Evolutionary conservation across 2,888 invertebrate species (phyloP).

Genomic region (Orchesella flavescens): DNA sequence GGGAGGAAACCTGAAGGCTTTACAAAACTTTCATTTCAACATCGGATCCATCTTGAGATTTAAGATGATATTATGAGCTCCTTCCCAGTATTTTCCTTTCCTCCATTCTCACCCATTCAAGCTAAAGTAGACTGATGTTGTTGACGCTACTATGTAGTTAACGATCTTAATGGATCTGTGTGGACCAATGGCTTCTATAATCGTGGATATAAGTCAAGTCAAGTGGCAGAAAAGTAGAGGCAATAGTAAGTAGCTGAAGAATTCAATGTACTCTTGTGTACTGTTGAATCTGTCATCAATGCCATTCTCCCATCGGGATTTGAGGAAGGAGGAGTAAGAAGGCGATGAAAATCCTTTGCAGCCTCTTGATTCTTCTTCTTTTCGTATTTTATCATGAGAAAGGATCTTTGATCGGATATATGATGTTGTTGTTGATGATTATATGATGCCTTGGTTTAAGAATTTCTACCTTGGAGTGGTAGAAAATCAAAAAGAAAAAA

Average conservation of each 20-base stretch:
- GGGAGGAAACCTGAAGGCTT: constrained; percentile 1
- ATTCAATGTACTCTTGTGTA: constrained; percentile 30
- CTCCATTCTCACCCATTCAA: constrained; percentile 40
- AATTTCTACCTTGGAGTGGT: constrained; percentile 11
- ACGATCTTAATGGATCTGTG: constrained; percentile 56
- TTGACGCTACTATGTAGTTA: constrained; percentile 42
- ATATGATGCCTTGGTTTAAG: constrained; percentile 20
- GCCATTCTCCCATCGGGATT: constrained; percentile 33
- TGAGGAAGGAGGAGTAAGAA: not conserved
- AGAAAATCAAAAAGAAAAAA: constrained; percentile 11
- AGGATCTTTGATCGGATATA: not conserved
- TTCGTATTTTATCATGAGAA: constrained; percentile 17
- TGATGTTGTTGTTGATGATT: not conserved
- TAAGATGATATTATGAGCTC: constrained; percentile 50
- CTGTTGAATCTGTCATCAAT: constrained; percentile 51
- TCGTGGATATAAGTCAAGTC: constrained; percentile 59
- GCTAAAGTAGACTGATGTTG: constrained; percentile 28
- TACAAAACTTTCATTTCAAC: constrained; percentile 43
- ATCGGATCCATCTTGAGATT: constrained; percentile 55
- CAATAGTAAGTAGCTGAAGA: constrained; percentile 23
- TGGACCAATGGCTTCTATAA: constrained; percentile 45
- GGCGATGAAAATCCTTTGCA: constrained; percentile 36
- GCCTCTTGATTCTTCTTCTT: constrained; percentile 22
- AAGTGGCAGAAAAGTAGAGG: constrained; percentile 40
- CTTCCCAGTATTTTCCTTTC: constrained; percentile 20